Base-by-base conservation (phyloP, 2,888 invertebrate genomes). In the Pollenia angustigena region DNA sequence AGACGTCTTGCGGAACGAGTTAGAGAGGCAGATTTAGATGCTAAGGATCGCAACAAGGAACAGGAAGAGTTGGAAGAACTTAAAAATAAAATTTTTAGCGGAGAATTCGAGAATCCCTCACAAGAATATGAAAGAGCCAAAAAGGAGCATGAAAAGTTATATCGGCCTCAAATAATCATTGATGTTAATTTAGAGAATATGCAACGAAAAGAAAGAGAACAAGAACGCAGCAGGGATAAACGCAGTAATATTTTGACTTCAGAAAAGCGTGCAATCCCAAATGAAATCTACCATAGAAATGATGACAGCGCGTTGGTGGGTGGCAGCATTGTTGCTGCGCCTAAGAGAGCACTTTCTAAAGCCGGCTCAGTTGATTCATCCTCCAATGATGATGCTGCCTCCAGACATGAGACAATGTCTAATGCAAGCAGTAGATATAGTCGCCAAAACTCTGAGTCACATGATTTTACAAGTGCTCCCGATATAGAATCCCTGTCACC, bases 1-100 rank as follows among this genome's bases (percentile, higher is more conserved):
- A 95, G 97, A 87, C 95, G 99, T n/a, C 94, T 99, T 81, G 97
- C 97, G 50, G 98, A 98, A 92, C 95, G 99, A 88, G 98, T 99
- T 88, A 96, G 97, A 89, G 99, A 99, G 94, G 97, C 98, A 7
- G 98, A 98, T 93, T 94, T 95, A 9, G 99, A 99, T 94, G 96
- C 96, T 66, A 95, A 97, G 90, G 99, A 99, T 94, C 94, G 99
- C 16, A 96, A 96, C 90, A 96, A 96, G 90, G 99, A 99, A 93
- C 96, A 96, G 90, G 96, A 96, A 90, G 98, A 99, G 94, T 94
- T 99, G 88, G 97, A 96, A 89, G 97, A 97, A 92, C 94, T 99
- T 80, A 95, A 96, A 90, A 95, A 95, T 86, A 96, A 96, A 92
- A 95, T 98, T 90, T 96, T 96, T 91, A 95, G 96, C 82, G 95